Percentiles rank a stretch among this genome's conserved stretches.
Evolutionary conservation across 2,888 invertebrate species (phyloP).

Genomic region (Agrochola circellaris): DNA sequence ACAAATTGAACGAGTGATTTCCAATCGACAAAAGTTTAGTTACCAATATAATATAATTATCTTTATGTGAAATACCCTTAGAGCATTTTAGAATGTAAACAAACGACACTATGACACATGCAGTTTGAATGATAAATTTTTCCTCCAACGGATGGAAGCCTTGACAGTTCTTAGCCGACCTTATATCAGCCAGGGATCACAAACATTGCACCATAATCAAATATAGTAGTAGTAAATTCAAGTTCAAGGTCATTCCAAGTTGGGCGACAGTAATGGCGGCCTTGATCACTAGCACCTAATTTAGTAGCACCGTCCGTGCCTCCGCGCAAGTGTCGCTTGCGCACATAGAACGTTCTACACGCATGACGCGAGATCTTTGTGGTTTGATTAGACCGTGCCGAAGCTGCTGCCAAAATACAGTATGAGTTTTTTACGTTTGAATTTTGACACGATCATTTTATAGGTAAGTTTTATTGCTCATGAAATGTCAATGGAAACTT

Average conservation of each 20-base stretch:
- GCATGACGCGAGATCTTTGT: constrained; percentile 70
- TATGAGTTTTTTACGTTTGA: constrained; percentile 43
- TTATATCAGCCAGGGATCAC: constrained; percentile 16
- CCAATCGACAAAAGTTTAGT: neutral
- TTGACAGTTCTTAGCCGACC: constrained; percentile 28
- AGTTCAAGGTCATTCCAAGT: constrained; percentile 77
- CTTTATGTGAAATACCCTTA: neutral
- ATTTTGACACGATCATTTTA: neutral
- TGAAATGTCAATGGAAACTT: neutral
- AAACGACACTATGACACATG: neutral
- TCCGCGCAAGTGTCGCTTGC: constrained; percentile 43
- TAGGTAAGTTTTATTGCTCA: neutral
- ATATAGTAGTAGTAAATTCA: constrained; percentile 66
- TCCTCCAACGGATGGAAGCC: constrained; percentile 15
- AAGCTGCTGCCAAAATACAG: constrained; percentile 69
- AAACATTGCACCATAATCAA: constrained; percentile 31
- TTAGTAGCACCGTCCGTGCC: constrained; percentile 47
- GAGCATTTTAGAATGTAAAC: neutral
- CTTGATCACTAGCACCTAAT: constrained; percentile 71
- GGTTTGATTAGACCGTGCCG: constrained; percentile 65
- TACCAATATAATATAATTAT: neutral
- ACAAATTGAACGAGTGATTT: neutral
- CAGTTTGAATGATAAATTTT: constrained; percentile 12
- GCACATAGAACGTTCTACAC: constrained; percentile 79
- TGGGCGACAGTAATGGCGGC: constrained; percentile 62